phyloP scores from a whole-genome alignment of 37 sponge, comb jelly and placozoan genomes.

The Chondrilla cf. caribensis region DNA sequence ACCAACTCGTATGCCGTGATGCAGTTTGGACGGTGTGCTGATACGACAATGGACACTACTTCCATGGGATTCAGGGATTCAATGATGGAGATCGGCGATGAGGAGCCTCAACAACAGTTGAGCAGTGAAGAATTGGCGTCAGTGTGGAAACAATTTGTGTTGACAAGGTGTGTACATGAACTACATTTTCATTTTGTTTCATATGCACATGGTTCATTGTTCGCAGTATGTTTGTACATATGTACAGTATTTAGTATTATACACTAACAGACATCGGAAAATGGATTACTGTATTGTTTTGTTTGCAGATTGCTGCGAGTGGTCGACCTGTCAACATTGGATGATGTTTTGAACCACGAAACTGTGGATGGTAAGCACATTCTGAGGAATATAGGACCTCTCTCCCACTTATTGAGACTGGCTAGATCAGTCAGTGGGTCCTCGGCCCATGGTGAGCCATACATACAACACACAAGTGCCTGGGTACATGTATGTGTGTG shows the following conservation, averaged over 20 bases:
- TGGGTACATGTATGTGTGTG: too few species aligned
- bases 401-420: not conserved
- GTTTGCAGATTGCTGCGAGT: conserved; percentile 35
- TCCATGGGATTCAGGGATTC: not conserved
- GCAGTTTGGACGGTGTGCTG: not conserved
- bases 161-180: conserved; percentile 27
- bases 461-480: too few species aligned
- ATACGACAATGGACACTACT: not conserved
- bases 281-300: too few species aligned
- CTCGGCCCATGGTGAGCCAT: conserved; percentile 1
- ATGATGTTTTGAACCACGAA: conserved; percentile 41
- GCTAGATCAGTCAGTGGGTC: not conserved
- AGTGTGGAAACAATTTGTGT: conserved; percentile 56
- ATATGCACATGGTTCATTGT: too few species aligned
- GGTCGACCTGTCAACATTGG: conserved; percentile 51
- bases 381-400: conserved; percentile 24
- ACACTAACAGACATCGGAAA: too few species aligned
- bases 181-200: too few species aligned
- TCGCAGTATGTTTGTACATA: too few species aligned
- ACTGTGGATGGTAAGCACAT: conserved; percentile 63
- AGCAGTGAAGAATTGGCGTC: conserved; percentile 25
- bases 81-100: not conserved
- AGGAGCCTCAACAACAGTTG: not conserved
- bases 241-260: too few species aligned
- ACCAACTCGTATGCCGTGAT: conserved; percentile 43